Conservation (phyloP, 2,888 invertebrate species). For the Allacma fusca region DNA sequence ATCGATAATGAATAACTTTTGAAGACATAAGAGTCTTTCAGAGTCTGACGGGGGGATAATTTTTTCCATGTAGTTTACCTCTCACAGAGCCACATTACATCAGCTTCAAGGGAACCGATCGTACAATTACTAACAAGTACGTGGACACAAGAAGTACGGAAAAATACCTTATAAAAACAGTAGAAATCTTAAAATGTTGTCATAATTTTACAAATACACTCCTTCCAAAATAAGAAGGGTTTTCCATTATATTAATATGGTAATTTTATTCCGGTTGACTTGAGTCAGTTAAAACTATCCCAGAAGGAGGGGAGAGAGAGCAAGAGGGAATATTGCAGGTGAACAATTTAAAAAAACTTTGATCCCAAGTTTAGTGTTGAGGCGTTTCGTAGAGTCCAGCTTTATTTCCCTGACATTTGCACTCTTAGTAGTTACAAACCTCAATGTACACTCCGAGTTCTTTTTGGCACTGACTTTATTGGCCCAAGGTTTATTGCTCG, state of each 20-base stretch:
- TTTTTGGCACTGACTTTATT: neutral
- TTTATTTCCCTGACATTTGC: neutral
- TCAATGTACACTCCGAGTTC: neutral
- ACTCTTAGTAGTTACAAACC: neutral
- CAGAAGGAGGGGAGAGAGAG: neutral
- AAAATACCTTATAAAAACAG: too few species aligned
- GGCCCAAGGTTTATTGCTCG: constrained; percentile 3
- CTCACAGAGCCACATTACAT: too few species aligned
- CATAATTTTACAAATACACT: neutral
- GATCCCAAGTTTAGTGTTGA: neutral
- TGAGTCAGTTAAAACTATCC: neutral
- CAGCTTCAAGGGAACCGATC: too few species aligned
- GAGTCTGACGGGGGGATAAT: too few species aligned
- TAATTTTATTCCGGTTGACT: neutral
- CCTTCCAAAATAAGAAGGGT: neutral
- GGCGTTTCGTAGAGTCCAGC: neutral
- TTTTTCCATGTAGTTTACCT: neutral
- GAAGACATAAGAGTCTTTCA: too few species aligned
- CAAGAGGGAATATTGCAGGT: neutral
- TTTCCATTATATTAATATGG: neutral
- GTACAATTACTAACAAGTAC: too few species aligned
- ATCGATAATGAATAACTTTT: too few species aligned
- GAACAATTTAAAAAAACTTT: neutral
- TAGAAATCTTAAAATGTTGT: too few species aligned
- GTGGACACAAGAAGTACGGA: too few species aligned